Evolutionary conservation across 2,888 invertebrate species (phyloP), one percentile per base, ranked within the genome.

Genomic region (Cepaea hortensis): DNA sequence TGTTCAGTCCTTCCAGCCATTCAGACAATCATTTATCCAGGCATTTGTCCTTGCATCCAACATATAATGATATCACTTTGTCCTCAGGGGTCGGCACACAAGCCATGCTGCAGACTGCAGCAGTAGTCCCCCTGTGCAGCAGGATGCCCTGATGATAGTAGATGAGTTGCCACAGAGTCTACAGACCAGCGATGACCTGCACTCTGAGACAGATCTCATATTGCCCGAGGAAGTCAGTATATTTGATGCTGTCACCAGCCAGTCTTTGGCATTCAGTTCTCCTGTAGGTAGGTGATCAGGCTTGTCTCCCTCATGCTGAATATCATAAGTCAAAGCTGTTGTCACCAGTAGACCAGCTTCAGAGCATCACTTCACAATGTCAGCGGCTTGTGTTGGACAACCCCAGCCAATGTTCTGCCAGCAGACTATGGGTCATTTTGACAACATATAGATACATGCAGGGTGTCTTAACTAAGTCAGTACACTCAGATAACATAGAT

Each of bases 231-330:
- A 92, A 87, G 90, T 93, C 55, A 88, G 85, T 48, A 89, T 92
- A 48, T 89, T 90, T 15, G 90, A 89, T 83, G 87, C 97, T 7
- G 13, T 65, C 23, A 77, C 9, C 35, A 77, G 13, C 20, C 77
- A 77, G 61, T 77, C 77, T 1, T 7, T 62, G 62, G 4, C 79
- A 62, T 5, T 23, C 7, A 62, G 79, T 46, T 62, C 79, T 4
- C 13, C 62, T 15, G 18, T 62, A 23, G 79, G 79, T 79, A 79
- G 11, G 79, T 35, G 55, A 90, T 11, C 55, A 6, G 55, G 55
- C 55, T 55, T 9, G 11, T 9, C 55, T 55, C 55, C 6, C 11
- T 55, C 6, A 11, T 55, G 55, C 55, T 55, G 55, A 55, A 9
- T 55, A 9, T 9, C 11, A 55, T 55, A 9, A 11, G 7, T 55